These are phyloP conservation scores for Cosmia pyralina DNA, from an alignment of 2,888 invertebrate species.

Conservation along the genomic window DNA sequence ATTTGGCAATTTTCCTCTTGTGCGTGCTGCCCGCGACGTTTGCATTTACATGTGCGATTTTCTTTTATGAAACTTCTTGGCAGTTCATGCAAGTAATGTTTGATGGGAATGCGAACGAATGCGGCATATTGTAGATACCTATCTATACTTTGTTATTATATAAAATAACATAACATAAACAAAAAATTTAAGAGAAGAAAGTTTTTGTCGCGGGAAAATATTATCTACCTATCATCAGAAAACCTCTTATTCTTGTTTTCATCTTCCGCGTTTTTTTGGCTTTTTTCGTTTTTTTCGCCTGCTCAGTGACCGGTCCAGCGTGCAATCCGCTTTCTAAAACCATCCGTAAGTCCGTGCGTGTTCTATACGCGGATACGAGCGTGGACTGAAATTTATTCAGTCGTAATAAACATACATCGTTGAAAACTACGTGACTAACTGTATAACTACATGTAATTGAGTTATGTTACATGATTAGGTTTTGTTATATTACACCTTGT, in stretches of 20 bases:
- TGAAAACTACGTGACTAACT: constrained; percentile 47
- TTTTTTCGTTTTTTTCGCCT: constrained; percentile 78
- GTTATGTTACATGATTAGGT: constrained; percentile 34
- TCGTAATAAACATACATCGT: constrained; percentile 59
- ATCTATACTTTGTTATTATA: not conserved
- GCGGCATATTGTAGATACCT: not conserved
- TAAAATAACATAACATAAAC: not conserved
- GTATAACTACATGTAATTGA: constrained; percentile 42
- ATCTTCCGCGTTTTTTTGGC: constrained; percentile 74
- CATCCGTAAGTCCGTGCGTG: constrained; percentile 81
- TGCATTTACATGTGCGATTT: constrained; percentile 41
- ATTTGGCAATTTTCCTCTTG: constrained; percentile 70
- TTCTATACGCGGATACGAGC: constrained; percentile 83
- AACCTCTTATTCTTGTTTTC: constrained; percentile 63
- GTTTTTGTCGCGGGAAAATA: constrained; percentile 34
- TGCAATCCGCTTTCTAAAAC: constrained; percentile 87
- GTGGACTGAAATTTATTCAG: constrained; percentile 71
- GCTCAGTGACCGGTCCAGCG: constrained; percentile 81
- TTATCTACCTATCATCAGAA: constrained; percentile 47
- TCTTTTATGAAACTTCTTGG: constrained; percentile 46
- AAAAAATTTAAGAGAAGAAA: constrained; percentile 25
- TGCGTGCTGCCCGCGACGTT: constrained; percentile 43
- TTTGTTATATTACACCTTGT: constrained; percentile 6
- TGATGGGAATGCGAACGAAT: constrained; percentile 15
- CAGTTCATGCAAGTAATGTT: constrained; percentile 23